phyloP scores from a whole-genome alignment of 2,113 vertebrate species.

The Sula dactylatra region DNA sequence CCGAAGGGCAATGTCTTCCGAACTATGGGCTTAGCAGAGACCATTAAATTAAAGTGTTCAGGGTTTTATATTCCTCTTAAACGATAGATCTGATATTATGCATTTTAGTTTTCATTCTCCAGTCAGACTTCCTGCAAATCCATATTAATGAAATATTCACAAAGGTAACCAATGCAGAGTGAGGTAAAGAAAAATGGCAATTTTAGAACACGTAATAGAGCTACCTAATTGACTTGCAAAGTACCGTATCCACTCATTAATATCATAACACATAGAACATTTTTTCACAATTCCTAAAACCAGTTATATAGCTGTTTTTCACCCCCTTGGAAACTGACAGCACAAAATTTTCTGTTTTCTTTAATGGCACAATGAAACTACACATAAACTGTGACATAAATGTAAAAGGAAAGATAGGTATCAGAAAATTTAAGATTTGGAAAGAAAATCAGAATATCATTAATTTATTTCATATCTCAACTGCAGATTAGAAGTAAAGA shows the following conservation, averaged over 20 bases:
- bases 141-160: conserved; percentile 45
- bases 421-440: neutral
- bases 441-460: conserved; percentile 29
- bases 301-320: neutral
- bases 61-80: conserved; percentile 44
- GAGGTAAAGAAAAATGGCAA: conserved; percentile 28
- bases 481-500: conserved; percentile 54
- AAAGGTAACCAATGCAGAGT: neutral
- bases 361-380: neutral
- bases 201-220: conserved; percentile 23
- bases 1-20: neutral
- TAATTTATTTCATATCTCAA: conserved; percentile 20
- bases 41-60: conserved; percentile 48
- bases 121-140: conserved; percentile 48
- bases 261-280: neutral
- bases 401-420: neutral
- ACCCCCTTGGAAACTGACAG: neutral
- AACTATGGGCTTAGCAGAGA: neutral
- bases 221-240: conserved; percentile 10
- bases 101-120: conserved; percentile 25
- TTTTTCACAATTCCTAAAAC: neutral
- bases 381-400: neutral
- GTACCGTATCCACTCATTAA: neutral
- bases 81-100: neutral
- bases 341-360: neutral